Base-by-base conservation (phyloP, 1,140 invertebrate genomes). In the Atopsyche davidsoni region DNA sequence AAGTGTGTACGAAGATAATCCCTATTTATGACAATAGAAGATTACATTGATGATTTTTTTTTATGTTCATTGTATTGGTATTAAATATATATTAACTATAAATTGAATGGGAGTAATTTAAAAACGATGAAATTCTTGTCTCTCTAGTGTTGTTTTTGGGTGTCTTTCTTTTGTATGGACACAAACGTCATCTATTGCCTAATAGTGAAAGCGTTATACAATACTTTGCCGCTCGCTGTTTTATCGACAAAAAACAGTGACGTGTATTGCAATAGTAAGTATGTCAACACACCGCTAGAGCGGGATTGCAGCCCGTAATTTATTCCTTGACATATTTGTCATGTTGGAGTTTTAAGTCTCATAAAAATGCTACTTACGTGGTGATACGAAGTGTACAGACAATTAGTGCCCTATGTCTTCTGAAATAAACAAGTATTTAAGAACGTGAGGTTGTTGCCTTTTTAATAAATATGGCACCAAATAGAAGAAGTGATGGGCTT, bases 401-500 rank as follows among this genome's bases (percentile, higher is more conserved):
- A 45, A 51, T 45, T 44, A 13, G 45, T 25, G n/a, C 32, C 16
- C n/a, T 34, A 3, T 4, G 16, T 34, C 32, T 3, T 13, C n/a
- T 34, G 32, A 11, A 11, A 4, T 34, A 13, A 34, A 13, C 32
- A 11, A 34, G 11, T 16, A n/a, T n/a, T n/a, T n/a, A 34, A 34
- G 32, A 34, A 34, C 46, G 36, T 50, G 32, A 50, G 47, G 24
- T 16, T 24, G 4, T 24, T 44, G 42, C 9, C 46, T 25, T 42
- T 23, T 25, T 45, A 25, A 13, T 19, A 25, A 46, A 34, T 21
- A 57, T 57, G 55, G 49, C 55, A 36, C 50, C 55, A 14, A 21
- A 42, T 7, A 43, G 55, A 41, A 28, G 55, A 35, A 66, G 63
- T 59, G 81, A 85, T 63, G 82, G 84, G 57, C 75, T 89, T 40